Base-by-base conservation (phyloP, 2,888 invertebrate genomes). In the Hermaeophaga mercurialis region DNA sequence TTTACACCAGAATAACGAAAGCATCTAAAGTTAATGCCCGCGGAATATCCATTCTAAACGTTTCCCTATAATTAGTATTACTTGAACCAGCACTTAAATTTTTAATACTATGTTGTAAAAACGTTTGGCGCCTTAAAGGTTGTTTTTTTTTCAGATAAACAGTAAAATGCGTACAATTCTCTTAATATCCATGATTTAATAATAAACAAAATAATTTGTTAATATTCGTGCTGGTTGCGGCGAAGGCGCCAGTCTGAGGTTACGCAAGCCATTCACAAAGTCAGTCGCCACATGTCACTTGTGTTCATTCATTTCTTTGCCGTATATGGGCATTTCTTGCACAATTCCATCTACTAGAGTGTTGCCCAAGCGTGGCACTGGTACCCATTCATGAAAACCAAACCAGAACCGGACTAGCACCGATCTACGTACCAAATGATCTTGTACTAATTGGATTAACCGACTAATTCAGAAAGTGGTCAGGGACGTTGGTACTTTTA, bases 281-380 rank as follows among this genome's bases (percentile, higher is more conserved):
- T 66, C 69, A 59, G 55, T 48, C 52, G 48, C 55, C 55, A 53
- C 55, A 48, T 68, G 69, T 70, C 69, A 68, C 70, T 68, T 69
- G n/a, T 65, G 63, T 70, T 70, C 73, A 73, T 72, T 73, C 71
- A 72, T 71, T 68, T 66, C 65, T 66, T 39, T 60, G 56, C 72
- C 71, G 67, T 72, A 72, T 70, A 71, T 63, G 71, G 72, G 60
- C 59, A 61, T 61, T 66, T 71, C 70, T 73, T 73, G 69, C 72
- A 70, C 72, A 73, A 73, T 70, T 72, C 70, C 15, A 18, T 41
- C 43, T 50, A 50, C 31, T 50, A 50, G 41, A 50, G 52, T 52
- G 34, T 69, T 67, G 66, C 59, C 59, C 54, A 52, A 52, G 34
- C 39, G 50, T 31, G 41, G 41, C 15, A 12, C 15, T 19, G 22